A percentile compares a stretch with the other conserved stretches of the same genome.
phyloP scores from a whole-genome alignment of 1,140 invertebrate genomes.

The Holotrichia oblita region DNA sequence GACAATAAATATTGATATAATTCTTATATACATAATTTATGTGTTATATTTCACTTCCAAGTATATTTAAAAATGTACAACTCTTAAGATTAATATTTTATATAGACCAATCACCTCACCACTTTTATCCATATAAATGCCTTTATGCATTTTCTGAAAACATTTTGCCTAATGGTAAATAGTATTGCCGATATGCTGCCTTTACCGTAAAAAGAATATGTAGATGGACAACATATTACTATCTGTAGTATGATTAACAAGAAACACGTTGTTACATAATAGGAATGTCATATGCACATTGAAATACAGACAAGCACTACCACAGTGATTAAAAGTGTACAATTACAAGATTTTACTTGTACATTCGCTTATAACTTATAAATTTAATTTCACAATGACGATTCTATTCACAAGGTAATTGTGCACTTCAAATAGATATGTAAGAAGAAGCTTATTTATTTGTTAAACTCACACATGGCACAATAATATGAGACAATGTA shows the following conservation, averaged over 20 bases:
- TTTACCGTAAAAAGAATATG: too few relatives aligned
- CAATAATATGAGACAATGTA: conserved; percentile 55
- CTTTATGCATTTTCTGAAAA: too few relatives aligned
- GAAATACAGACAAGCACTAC: conserved; percentile 18
- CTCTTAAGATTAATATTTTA: too few relatives aligned
- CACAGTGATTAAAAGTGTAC: conserved; percentile 25
- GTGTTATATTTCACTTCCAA: too few relatives aligned
- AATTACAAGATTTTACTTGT: conserved; percentile 8
- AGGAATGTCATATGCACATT: neutral
- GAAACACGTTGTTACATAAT: conserved; percentile 7
- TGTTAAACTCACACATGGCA: conserved; percentile 54
- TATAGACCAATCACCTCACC: too few relatives aligned
- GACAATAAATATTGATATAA: conserved; percentile 6
- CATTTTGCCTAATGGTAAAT: too few relatives aligned
- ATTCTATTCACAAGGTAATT: conserved; percentile 8
- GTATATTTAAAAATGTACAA: too few relatives aligned
- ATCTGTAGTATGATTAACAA: too few relatives aligned
- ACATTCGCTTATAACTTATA: neutral
- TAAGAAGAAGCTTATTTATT: conserved; percentile 48
- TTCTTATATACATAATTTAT: neutral
- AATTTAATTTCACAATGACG: neutral
- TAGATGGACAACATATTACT: too few relatives aligned
- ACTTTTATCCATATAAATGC: too few relatives aligned
- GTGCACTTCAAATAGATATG: conserved; percentile 13
- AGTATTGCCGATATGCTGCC: too few relatives aligned